Evolutionary conservation across 2,888 invertebrate genomes (phyloP).

Genomic region (Tethea ocularis): DNA sequence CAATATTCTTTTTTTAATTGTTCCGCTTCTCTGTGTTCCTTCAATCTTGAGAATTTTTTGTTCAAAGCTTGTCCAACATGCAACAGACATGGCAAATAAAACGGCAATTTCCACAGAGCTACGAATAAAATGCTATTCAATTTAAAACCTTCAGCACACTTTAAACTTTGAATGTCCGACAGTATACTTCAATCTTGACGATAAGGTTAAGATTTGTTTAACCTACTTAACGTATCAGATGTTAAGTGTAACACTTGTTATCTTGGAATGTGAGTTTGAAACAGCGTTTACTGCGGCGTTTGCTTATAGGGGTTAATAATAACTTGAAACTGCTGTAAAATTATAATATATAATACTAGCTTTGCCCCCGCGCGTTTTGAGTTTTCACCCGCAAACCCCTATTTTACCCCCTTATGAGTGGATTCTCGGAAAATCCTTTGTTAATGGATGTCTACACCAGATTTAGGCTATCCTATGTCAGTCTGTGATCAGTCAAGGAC

Average conservation of each 20-base stretch:
- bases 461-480: too few species aligned
- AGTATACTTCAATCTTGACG: conserved; percentile 4
- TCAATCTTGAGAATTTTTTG: background rate
- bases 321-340: background rate
- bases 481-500: too few species aligned
- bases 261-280: conserved; percentile 6
- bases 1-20: too few species aligned
- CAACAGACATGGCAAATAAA: conserved; percentile 2
- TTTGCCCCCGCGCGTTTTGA: too few species aligned
- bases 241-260: conserved; percentile 2
- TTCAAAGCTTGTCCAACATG: conserved; percentile 6
- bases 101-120: conserved; percentile 3
- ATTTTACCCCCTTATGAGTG: too few species aligned
- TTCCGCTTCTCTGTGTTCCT: background rate
- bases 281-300: background rate
- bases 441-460: too few species aligned
- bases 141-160: conserved; percentile 9
- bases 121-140: conserved; percentile 3
- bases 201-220: conserved; percentile 10
- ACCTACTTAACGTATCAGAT: conserved; percentile 5
- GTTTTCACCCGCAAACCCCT: too few species aligned
- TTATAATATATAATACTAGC: too few species aligned
- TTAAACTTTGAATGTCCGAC: conserved; percentile 7
- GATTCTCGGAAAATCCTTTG: too few species aligned
- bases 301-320: background rate